Evolutionary conservation across 2,797 vertebrate genomes (phyloP), one percentile per base, ranked within the genome.

Genomic region (Helostoma temminkii): DNA sequence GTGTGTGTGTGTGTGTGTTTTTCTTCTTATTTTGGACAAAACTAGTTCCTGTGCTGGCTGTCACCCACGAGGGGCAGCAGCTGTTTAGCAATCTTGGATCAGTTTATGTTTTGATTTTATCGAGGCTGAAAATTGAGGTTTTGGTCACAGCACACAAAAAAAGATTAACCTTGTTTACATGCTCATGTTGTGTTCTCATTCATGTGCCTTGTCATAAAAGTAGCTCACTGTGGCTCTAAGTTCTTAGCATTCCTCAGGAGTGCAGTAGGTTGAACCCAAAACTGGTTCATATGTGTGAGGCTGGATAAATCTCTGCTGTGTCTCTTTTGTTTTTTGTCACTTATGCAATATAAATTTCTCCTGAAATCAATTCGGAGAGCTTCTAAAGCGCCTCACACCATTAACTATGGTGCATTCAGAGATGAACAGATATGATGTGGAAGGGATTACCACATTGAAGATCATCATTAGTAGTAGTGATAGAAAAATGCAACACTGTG

Each of bases 181-280:
- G 58, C 47, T 58, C 22, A 1, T 1, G 26, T 39, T 30, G 48
- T 73, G 58, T 66, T 53, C 45, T 54, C 25, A 32, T 82, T 69
- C 47, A 28, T 47, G 32, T 18, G 59, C 45, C 71, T 66, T 56
- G 21, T 84, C 54, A 80, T 74, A 41, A 50, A 82, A 69, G 74
- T 62, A 52, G 67, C 57, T 76, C 52, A 18, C 24, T 58, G 70
- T 12, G 53, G 55, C 43, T 73, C 54, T 14, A 49, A 72, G 76
- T 81, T 88, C 81, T 73, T 64, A 50, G 57, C 63, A 82, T 88
- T 82, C 81, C 68, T 68, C 39, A 18, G 39, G 9, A 58, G 66
- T 25, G 14, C 50, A 24, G 66, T 57, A 73, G 80, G 74, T 61
- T 6, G 11, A 49, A 19, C 36, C 50, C 53, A 43, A 58, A 1